Conservation (phyloP, 2,888 invertebrate species). For the Gerosis bhagava region DNA sequence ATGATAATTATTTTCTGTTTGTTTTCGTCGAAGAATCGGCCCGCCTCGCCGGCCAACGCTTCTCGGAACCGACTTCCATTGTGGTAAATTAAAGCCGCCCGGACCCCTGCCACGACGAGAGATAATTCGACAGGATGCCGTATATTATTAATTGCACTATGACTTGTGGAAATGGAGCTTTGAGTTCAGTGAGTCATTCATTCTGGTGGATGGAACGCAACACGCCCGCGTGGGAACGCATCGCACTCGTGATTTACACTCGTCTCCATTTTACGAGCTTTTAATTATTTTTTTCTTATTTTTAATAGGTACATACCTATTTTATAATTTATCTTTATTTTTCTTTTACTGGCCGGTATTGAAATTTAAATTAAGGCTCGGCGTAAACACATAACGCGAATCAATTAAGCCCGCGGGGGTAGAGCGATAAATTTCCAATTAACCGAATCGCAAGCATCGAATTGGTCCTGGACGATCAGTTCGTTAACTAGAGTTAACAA, state of each 20-base stretch:
- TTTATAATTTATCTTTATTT: slow-evolving; percentile 46
- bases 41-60: slow-evolving; percentile 75
- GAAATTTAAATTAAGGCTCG: too few relatives aligned
- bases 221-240: slow-evolving; percentile 71
- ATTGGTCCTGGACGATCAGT: slow-evolving; percentile 61
- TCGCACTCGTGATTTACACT: slow-evolving; percentile 61
- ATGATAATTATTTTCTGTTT: slow-evolving; percentile 83
- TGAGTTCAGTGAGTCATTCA: slow-evolving; percentile 80
- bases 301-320: too few relatives aligned
- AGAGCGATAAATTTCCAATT: slow-evolving; percentile 73
- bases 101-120: slow-evolving; percentile 80
- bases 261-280: slow-evolving; percentile 49
- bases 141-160: slow-evolving; percentile 83
- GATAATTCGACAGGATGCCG: slow-evolving; percentile 83
- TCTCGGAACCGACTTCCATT: slow-evolving; percentile 80
- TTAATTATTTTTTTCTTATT: slow-evolving; percentile 48
- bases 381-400: slow-evolving; percentile 58
- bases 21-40: slow-evolving; percentile 80
- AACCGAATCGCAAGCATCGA: slow-evolving; percentile 57
- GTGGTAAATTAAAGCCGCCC: slow-evolving; percentile 81
- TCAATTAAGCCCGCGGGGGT: slow-evolving; percentile 64
- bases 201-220: slow-evolving; percentile 61
- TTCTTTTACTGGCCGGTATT: slow-evolving; percentile 45
- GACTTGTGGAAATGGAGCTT: slow-evolving; percentile 81
- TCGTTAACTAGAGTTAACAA: slow-evolving; percentile 80